Evolutionary conservation across 2,797 vertebrate species (phyloP), one percentile per base, ranked within the genome.

Genomic region (Artibeus lituratus): DNA sequence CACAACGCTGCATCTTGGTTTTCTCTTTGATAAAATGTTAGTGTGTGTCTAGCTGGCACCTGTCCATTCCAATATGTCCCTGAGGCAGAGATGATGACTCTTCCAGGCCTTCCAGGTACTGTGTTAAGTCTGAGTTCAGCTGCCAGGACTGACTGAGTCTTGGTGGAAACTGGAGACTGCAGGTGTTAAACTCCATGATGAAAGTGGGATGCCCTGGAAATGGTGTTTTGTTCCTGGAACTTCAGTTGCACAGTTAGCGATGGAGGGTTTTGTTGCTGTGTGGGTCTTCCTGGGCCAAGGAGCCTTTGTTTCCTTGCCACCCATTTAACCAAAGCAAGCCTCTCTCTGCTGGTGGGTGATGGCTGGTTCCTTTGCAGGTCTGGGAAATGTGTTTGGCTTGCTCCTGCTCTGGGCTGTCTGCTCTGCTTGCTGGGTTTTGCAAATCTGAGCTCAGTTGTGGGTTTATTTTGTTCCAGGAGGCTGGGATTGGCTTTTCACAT

Each of bases 391-490:
- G 96, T 94, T 97, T 78, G 93, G 95, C 96, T 95, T 55, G 32
- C 70, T 95, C 24, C 81, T 88, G 1, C 19, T 87, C 86, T 26
- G 88, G 90, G 53, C 49, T 90, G 76, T 90, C 91, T 94, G 94
- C 97, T 98, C 95, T 88, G 88, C 96, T 97, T 97, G 92, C 94
- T 96, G 94, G 78, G 86, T 97, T 98, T 98, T 98, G 96, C 93
- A 88, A 97, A 97, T 97, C 97, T 96, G 97, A 98, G 97, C 97
- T 98, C 95, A 96, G 94, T 76, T 96, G 95, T 98, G 98, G 98
- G 98, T 98, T 98, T 98, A 94, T 97, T 98, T 97, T 96, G 96
- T 12, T 98, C 97, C 96, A 96, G 97, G 96, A 98, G 97, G 90
- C 98, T 97, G 95, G 95, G 91, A 77, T 84, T 97, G 97, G 95